Evolutionary conservation across 1,140 invertebrate genomes (phyloP), one percentile per base, ranked within the genome.

Genomic region (Trichogramma pretiosum): DNA sequence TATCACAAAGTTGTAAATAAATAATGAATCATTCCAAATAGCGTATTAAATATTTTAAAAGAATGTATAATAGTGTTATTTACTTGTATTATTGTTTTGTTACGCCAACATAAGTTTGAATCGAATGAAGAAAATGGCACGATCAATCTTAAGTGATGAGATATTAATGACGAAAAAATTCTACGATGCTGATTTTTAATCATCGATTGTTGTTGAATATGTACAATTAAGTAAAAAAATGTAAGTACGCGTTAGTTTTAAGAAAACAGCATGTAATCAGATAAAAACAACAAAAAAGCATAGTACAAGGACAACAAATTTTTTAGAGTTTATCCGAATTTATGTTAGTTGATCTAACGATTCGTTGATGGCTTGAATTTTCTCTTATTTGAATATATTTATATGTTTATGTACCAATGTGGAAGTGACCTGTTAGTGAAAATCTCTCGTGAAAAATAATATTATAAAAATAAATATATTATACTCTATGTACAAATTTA

Each of bases 251-350:
- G 10, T 37, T 30, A 44, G 24, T 16, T 5, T 47, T 44, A 41
- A 28, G 47, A 38, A 47, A 7, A 47, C 55, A 32, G 33, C 26
- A n/a, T n/a, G n/a, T n/a, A n/a, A n/a, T n/a, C n/a, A n/a, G n/a
- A n/a, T 49, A 54, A 22, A 7, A 60, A 56, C 65, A 65, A 62
- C 64, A 65, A 61, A 68, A 55, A 66, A 10, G 65, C 66, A 63
- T 67, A 67, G 64, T 65, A 65, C 59, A 50, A 40, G 33, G 17
- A 46, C 33, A 42, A 46, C n/a, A n/a, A n/a, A n/a, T n/a, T n/a
- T n/a, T n/a, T n/a, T n/a, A n/a, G n/a, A n/a, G n/a, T n/a, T n/a
- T n/a, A n/a, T n/a, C n/a, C n/a, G n/a, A n/a, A n/a, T n/a, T n/a
- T n/a, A n/a, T n/a, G n/a, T n/a, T n/a, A n/a, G n/a, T n/a, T n/a